A percentile compares a stretch with the other conserved stretches of the same genome.
These are phyloP conservation scores for Terebella lapidaria DNA, from an alignment of 2,888 invertebrate genomes.

Conservation along the genomic window DNA sequence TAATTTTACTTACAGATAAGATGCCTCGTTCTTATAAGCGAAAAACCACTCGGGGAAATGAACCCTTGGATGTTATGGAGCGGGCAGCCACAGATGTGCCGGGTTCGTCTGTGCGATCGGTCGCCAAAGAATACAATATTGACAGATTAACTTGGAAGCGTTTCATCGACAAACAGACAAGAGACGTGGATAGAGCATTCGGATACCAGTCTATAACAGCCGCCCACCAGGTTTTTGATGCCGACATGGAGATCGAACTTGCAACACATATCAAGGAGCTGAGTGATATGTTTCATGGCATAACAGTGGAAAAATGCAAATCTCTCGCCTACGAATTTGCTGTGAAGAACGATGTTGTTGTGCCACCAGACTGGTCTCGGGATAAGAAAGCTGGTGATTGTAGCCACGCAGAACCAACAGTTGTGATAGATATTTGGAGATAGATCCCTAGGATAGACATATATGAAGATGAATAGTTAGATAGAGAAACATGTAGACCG, in stretches of 20 bases:
- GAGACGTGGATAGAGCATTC: not conserved
- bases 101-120: no score
- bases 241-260: slow-evolving; percentile 10
- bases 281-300: slow-evolving; percentile 13
- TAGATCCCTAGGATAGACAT: no score
- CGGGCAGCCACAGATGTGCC: no score
- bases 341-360: not conserved
- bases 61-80: no score
- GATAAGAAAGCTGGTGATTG: not conserved
- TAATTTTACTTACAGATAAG: no score
- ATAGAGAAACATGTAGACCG: no score
- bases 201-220: slow-evolving; percentile 1
- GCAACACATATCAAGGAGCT: slow-evolving; percentile 8
- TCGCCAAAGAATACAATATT: slow-evolving; percentile 3
- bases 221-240: not conserved
- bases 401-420: not conserved
- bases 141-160: slow-evolving; percentile 3
- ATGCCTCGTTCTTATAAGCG: no score
- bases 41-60: no score
- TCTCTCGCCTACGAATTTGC: not conserved
- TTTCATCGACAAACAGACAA: not conserved
- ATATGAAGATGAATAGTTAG: no score
- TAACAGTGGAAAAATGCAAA: slow-evolving; percentile 3
- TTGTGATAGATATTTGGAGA: no score
- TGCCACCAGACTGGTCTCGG: not conserved